Evolutionary conservation across 2,113 vertebrate species (phyloP).

Genomic region (Triplophysa dalaica): DNA sequence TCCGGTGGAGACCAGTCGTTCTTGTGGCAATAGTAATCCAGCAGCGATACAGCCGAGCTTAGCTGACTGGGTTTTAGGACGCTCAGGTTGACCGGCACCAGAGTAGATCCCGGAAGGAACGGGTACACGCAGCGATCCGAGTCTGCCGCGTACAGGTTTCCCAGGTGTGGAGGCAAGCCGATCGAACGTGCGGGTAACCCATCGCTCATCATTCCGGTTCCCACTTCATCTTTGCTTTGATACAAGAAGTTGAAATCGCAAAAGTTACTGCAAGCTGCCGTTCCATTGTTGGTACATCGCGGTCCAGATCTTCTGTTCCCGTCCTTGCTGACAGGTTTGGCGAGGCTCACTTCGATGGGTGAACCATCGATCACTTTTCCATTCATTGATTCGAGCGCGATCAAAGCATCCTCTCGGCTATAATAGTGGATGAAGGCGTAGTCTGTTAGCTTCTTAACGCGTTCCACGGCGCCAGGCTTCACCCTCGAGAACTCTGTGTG

Average conservation of each 20-base stretch:
- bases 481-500: conserved; percentile 85
- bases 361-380: conserved; percentile 87
- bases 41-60: conserved; percentile 83
- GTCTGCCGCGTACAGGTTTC: conserved; percentile 71
- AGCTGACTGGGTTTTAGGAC: conserved; percentile 85
- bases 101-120: conserved; percentile 80
- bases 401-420: conserved; percentile 84
- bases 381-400: conserved; percentile 84
- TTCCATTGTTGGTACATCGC: conserved; percentile 63
- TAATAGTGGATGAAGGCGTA: conserved; percentile 96
- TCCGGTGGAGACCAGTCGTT: conserved; percentile 86
- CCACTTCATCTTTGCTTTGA: conserved; percentile 72
- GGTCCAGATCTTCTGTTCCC: conserved; percentile 4
- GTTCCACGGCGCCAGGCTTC: conserved; percentile 87
- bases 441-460: conserved; percentile 91
- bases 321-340: conserved; percentile 86
- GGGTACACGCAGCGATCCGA: conserved; percentile 76
- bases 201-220: conserved; percentile 47
- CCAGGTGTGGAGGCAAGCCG: conserved; percentile 67
- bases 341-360: conserved; percentile 85
- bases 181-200: conserved; percentile 66
- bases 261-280: background rate
- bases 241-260: conserved; percentile 58
- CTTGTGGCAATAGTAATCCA: conserved; percentile 89
- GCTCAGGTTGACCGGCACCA: conserved; percentile 82